Percentiles rank a stretch among this genome's conserved stretches.
phyloP scores from a whole-genome alignment of 2,888 invertebrate genomes.

The Drymonia ruficornis region DNA sequence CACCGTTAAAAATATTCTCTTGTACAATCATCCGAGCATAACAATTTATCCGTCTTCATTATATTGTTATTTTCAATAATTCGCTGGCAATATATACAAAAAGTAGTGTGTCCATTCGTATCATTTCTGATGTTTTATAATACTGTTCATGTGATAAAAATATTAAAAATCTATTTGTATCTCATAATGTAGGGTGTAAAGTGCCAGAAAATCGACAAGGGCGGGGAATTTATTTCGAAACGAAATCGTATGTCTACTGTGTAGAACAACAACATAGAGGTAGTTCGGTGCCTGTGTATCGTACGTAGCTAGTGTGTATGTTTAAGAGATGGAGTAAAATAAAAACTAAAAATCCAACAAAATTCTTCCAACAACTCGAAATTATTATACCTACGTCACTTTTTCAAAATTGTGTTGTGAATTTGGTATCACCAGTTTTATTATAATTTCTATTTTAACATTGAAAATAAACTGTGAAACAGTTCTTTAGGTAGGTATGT shows the following conservation, averaged over 20 bases:
- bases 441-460: conserved; percentile 52
- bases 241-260: conserved; percentile 83
- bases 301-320: conserved; percentile 46
- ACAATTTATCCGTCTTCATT: conserved; percentile 6
- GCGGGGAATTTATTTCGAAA: conserved; percentile 81
- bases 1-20: conserved; percentile 57
- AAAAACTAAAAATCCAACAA: conserved; percentile 12
- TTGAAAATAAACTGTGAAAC: conserved; percentile 68
- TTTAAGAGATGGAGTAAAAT: conserved; percentile 33
- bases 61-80: conserved; percentile 25
- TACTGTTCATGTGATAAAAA: conserved; percentile 36
- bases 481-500: conserved; percentile 76
- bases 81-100: conserved; percentile 37
- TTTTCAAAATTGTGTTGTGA: conserved; percentile 59
- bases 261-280: conserved; percentile 79
- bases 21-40: conserved; percentile 35
- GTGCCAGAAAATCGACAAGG: conserved; percentile 55
- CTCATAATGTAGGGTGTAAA: conserved; percentile 36
- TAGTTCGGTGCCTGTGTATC: conserved; percentile 66
- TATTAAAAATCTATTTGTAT: conserved; percentile 32
- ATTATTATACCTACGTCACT: conserved; percentile 4
- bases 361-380: conserved; percentile 3
- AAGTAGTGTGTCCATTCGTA: not conserved
- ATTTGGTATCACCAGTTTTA: conserved; percentile 62
- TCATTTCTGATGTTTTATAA: conserved; percentile 21